Percentiles rank a stretch among this genome's conserved stretches.
Evolutionary conservation across 53 echinoderm and acorn worm genomes (phyloP).

Genomic region (Paracentrotus lividus): DNA sequence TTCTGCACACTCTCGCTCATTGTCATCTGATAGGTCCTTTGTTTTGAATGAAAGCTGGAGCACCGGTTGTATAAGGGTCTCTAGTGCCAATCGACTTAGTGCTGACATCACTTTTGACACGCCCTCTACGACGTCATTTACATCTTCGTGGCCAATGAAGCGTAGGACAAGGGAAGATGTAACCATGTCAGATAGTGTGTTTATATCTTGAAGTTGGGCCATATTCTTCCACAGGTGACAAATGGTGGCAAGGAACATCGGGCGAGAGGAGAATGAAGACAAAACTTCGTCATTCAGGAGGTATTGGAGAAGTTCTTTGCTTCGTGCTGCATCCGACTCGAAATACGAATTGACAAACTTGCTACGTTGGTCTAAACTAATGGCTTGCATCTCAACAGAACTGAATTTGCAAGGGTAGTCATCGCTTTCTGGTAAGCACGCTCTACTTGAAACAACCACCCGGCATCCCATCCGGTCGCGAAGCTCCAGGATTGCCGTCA

Average conservation of each 20-base stretch:
- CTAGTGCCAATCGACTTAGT: constrained; percentile 31
- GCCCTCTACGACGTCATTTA: not conserved
- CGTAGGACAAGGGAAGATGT: constrained; percentile 15
- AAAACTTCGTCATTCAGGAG: constrained; percentile 31
- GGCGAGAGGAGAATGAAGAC: constrained; percentile 2
- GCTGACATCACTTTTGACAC: constrained; percentile 18
- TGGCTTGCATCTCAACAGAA: constrained; percentile 36
- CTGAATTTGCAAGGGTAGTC: not conserved
- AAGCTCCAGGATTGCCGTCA: not conserved
- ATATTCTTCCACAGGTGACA: constrained; percentile 26
- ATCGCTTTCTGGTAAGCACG: not conserved
- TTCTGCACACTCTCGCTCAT: constrained; percentile 52
- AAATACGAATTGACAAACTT: constrained; percentile 17
- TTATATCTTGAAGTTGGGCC: not conserved
- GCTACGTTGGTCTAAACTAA: not conserved
- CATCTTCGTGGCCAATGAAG: constrained; percentile 24
- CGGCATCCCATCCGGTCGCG: not conserved
- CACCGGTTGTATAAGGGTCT: not conserved
- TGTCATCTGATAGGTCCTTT: not conserved
- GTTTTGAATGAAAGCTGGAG: constrained; percentile 6
- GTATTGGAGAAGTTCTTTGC: constrained; percentile 21
- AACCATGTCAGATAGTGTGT: constrained; percentile 45
- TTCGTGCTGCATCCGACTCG: not conserved
- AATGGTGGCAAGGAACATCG: constrained; percentile 32
- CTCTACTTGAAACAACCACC: constrained; percentile 32